These are phyloP conservation scores for Protobothrops flavoviridis DNA, from an alignment of 2,113 vertebrate genomes.

Conservation along the genomic window DNA sequence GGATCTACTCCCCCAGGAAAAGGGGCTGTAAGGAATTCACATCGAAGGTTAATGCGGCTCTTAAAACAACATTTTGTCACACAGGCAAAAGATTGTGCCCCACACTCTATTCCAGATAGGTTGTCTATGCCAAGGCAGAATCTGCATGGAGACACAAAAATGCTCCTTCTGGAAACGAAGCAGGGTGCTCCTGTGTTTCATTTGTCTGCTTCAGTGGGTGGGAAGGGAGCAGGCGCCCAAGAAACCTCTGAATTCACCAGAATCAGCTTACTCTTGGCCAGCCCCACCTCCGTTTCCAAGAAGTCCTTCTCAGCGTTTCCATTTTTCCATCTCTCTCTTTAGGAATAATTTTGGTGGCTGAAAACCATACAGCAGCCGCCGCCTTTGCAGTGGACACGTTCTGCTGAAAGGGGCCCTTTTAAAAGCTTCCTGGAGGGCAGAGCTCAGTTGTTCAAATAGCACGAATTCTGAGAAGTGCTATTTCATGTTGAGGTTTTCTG, in stretches of 20 bases:
- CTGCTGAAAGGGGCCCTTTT: constrained; percentile 13
- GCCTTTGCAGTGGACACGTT: background rate
- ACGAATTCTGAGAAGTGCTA: constrained; percentile 6
- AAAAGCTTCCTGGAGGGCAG: background rate
- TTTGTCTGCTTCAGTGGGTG: background rate
- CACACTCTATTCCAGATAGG: background rate
- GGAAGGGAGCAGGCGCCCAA: background rate
- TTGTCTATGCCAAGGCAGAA: background rate
- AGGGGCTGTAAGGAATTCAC: background rate
- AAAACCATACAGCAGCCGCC: background rate
- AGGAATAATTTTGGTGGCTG: constrained; percentile 23
- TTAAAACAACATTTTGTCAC: background rate
- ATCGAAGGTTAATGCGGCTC: background rate
- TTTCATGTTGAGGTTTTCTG: background rate
- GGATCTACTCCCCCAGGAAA: background rate
- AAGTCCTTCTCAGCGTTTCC: constrained; percentile 5
- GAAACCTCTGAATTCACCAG: background rate
- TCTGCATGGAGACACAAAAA: background rate
- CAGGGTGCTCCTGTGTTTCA: background rate
- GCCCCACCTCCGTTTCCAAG: constrained; percentile 32
- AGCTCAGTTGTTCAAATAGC: background rate
- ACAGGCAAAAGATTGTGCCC: background rate
- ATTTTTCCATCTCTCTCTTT: constrained; percentile 10
- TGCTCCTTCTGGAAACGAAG: background rate
- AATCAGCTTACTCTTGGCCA: background rate